Conservation (phyloP, 2,113 vertebrate species). For the Melospiza melodia region DNA sequence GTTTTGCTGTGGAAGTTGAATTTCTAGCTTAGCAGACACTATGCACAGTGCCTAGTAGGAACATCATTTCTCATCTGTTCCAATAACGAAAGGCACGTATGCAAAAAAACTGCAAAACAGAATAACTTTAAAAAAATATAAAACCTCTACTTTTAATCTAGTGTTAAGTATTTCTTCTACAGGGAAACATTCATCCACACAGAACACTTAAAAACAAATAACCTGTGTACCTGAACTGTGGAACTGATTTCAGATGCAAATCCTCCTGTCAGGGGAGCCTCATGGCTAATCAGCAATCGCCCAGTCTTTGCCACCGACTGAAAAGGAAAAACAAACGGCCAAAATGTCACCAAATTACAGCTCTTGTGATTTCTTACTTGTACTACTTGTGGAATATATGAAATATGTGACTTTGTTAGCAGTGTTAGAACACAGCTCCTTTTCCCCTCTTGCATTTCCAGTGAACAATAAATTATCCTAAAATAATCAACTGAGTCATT, state of each 20-base stretch:
- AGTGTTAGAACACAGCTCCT: background rate
- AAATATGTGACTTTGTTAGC: background rate
- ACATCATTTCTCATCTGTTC: background rate
- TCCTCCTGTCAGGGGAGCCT: slow-evolving; percentile 94
- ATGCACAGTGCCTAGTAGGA: background rate
- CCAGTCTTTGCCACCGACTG: slow-evolving; percentile 97
- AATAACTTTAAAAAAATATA: background rate
- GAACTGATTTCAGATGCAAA: slow-evolving; percentile 96
- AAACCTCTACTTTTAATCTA: background rate
- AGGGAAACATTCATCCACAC: background rate
- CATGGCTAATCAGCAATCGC: slow-evolving; percentile 92
- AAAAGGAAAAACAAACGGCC: slow-evolving; percentile 28
- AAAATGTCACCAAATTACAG: background rate
- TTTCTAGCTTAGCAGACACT: background rate
- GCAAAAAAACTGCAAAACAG: background rate
- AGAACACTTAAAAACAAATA: background rate
- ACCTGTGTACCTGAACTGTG: slow-evolving; percentile 87
- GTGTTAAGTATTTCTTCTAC: background rate
- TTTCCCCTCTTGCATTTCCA: background rate
- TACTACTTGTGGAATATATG: background rate
- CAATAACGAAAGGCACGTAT: background rate
- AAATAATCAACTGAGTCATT: background rate
- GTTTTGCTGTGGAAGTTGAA: background rate
- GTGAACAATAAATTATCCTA: background rate
- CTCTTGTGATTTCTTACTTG: background rate